Evolutionary conservation across 1,140 invertebrate genomes (phyloP), one percentile per base, ranked within the genome.

Genomic region (Microplitis demolitor): DNA sequence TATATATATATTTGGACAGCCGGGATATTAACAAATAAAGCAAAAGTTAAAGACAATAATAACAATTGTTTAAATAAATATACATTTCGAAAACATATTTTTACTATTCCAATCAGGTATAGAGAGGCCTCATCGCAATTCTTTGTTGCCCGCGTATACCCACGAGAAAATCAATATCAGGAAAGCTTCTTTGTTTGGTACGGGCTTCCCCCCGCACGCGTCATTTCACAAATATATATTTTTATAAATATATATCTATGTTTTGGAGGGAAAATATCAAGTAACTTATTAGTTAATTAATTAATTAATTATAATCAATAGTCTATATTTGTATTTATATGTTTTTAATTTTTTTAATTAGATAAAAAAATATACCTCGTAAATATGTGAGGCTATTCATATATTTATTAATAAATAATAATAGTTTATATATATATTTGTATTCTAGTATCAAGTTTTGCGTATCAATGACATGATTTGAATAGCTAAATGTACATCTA

Each of bases 161-260:
- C 76, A 76, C 76, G 77, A 79, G 78, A 85, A 85, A 84, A 84
- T 85, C 84, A 83, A 85, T 85, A 85, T 77, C 71, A 77, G 77
- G 39, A 76, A 74, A 76, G 79, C 73, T 80, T 71, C 82, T 85
- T 84, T 84, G 82, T 84, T 80, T 80, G 79, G 39, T 6, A 45
- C 11, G 39, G 74, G 68, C 74, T 72, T 71, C 71, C 72, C 70
- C 70, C 73, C 61, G 24, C 50, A 56, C 54, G 61, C 31, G 37
- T 11, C 35, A 71, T 63, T 66, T 66, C n/a, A 58, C 69, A 53
- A 64, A 66, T 8, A 37, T 71, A 24, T 24, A 24, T 45, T 45
- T 45, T 45, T 45, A 2, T 24, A 24, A 0, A 24, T 24, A 24
- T 24, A 24, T 24, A 24, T 45, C 6, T n/a, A n/a, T n/a, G n/a